Conservation (phyloP, 23 tunicate species). For the Trididemnum miniatum region DNA sequence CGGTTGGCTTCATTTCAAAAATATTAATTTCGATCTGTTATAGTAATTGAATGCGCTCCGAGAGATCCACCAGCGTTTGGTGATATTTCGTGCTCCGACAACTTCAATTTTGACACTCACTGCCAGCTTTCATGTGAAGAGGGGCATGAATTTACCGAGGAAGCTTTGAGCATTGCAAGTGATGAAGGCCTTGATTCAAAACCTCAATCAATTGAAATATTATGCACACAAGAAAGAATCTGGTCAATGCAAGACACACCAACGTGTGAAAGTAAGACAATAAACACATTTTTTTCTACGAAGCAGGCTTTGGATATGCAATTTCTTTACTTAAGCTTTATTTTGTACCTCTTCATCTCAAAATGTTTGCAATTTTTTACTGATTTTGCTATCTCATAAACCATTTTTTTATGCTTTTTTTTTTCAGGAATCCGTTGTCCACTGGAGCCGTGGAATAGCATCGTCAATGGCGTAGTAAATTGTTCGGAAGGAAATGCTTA, state of each 20-base stretch:
- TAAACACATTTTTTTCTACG: too few species aligned
- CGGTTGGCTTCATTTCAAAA: too few species aligned
- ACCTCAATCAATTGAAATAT: not conserved
- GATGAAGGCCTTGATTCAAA: not conserved
- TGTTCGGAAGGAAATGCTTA: slow-evolving; percentile 56
- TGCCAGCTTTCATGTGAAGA: slow-evolving; percentile 59
- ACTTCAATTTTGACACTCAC: slow-evolving; percentile 33
- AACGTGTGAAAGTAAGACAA: slow-evolving; percentile 54
- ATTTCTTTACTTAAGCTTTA: too few species aligned
- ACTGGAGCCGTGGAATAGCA: slow-evolving; percentile 14
- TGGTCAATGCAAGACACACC: slow-evolving; percentile 35
- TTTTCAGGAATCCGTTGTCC: slow-evolving; percentile 45
- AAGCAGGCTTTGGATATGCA: too few species aligned
- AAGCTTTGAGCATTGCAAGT: not conserved
- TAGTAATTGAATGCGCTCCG: slow-evolving; percentile 21
- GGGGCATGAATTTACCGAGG: slow-evolving; percentile 47
- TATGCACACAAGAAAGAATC: slow-evolving; percentile 26
- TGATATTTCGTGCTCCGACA: slow-evolving; percentile 46
- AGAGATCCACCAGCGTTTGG: slow-evolving; percentile 21
- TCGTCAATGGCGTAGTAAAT: slow-evolving; percentile 38
- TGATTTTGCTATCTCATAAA: too few species aligned
- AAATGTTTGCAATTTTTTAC: too few species aligned
- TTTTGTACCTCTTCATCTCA: too few species aligned
- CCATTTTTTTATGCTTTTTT: too few species aligned
- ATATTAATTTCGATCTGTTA: too few species aligned